Evolutionary conservation across 1,140 invertebrate species (phyloP), one percentile per base, ranked within the genome.

Genomic region (Drosophila teissieri): DNA sequence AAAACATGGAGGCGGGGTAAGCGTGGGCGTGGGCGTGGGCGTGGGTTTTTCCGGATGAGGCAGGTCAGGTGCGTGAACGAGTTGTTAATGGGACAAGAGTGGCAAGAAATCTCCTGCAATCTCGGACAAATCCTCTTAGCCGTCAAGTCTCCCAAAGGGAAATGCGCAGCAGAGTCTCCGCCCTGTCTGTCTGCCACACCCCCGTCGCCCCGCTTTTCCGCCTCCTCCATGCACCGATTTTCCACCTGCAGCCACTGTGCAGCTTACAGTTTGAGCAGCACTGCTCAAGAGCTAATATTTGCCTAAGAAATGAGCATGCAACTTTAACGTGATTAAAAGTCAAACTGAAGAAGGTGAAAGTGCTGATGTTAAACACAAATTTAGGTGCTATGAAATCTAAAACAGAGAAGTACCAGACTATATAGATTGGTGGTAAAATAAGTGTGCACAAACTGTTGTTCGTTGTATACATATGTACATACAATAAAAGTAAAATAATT

Each of bases 71-170:
- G 65, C 62, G 62, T 67, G 36, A 56, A 56, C 51, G 56, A 54
- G 49, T 64, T 56, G 40, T 69, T 70, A 70, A 69, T 56, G 67
- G 48, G 0, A 4, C 17, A 45, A 14, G 2, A 0, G 12, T 6
- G 44, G 27, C 8, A 17, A 15, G 40, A 36, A 75, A 67, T 67
- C 58, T 45, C 27, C 52, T 8, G 34, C 46, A 79, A 72, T 78
- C 75, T 58, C 57, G 12, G 60, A n/a, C 40, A 80, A 80, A 80
- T 80, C 69, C 69, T 56, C 77, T 80, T 74, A 58, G 61, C 48
- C 68, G 42, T 39, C 61, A 48, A 22, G 52, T n/a, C n/a, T 57
- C 36, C 51, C 42, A 24, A 17, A n/a, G 64, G 27, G 22, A 67
- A 24, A n/a, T 17, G 36, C 34, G 45, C 44, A 34, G 14, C 46